phyloP scores from a whole-genome alignment of 2,113 vertebrate species.

The Triplophysa rosa region DNA sequence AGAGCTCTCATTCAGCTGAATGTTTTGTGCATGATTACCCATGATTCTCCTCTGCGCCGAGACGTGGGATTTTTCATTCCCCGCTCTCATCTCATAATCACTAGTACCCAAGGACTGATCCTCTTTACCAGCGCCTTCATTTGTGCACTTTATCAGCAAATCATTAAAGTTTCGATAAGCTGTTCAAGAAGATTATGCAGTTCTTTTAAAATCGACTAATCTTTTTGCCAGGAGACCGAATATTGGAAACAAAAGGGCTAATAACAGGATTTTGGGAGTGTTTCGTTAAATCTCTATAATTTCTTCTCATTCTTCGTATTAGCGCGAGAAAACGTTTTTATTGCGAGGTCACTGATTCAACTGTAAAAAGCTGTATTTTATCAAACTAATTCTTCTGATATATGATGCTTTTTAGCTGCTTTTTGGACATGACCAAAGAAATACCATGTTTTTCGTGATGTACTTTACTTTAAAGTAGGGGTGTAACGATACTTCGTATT shows the following conservation, averaged over 20 bases:
- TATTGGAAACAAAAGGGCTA: constrained; percentile 69
- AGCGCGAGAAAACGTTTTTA: constrained; percentile 15
- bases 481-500: too few relatives aligned
- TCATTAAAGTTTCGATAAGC: constrained; percentile 85
- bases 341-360: constrained; percentile 22
- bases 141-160: constrained; percentile 82
- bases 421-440: too few relatives aligned
- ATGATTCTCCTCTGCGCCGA: constrained; percentile 71
- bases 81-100: constrained; percentile 82
- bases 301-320: constrained; percentile 54
- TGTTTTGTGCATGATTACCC: constrained; percentile 74
- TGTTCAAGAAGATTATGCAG: constrained; percentile 81
- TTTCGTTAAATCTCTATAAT: constrained; percentile 56
- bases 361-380: neutral
- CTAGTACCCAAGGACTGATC: constrained; percentile 79
- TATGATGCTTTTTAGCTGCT: neutral
- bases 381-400: neutral
- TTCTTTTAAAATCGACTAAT: constrained; percentile 78
- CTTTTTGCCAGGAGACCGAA: constrained; percentile 69
- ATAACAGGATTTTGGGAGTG: constrained; percentile 68
- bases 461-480: too few relatives aligned
- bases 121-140: constrained; percentile 83
- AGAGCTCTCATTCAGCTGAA: constrained; percentile 60
- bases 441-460: too few relatives aligned
- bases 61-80: constrained; percentile 77